Base-by-base conservation (phyloP, 2,797 vertebrate genomes). In the Protosalanx chinensis region DNA sequence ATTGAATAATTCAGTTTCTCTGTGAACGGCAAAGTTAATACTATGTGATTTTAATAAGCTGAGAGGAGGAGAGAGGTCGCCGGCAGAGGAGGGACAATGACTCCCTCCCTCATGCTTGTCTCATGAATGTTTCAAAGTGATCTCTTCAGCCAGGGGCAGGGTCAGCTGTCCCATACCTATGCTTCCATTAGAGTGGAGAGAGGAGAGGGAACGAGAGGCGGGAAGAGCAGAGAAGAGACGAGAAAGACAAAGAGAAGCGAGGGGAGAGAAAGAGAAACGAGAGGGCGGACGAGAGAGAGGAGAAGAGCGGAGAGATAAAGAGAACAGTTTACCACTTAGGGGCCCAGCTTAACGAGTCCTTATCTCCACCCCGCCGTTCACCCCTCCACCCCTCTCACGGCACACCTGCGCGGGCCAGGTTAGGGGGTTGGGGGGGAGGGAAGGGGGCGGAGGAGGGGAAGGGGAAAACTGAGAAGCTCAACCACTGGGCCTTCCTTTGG, bases 1-100 rank as follows among this genome's bases (percentile, higher is more conserved):
- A 89, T 91, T 91, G 83, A 91, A 91, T 92, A 90, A 91, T 91
- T 92, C 87, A 91, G 87, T 81, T 82, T 87, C 87, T 87, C 79
- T 78, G 79, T 83, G 85, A 88, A 86, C 83, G 72, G 77, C 82
- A 90, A 88, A 89, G 89, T 90, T 92, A 91, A 90, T 91, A 84
- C 87, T 83, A 88, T 90, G 87, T 85, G 91, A 91, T 93, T 93
- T 92, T 91, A 92, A 92, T 91, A 91, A 91, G 90, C 85, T 78
- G 80, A 81, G 86, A 90, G 90, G 88, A 91, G 85, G 88, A 79
- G 76, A 80, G 75, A 80, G 85, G 81, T 82, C 74, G 82, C 75
- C 68, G 77, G 82, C 78, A 76, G 82, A 75, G 74, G 73, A 10
- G 78, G 82, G 76, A 76, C 85, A 79, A 79, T 88, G 84, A 75